Base-by-base conservation (phyloP, 2,797 vertebrate genomes). In the Alexandromys oeconomus region DNA sequence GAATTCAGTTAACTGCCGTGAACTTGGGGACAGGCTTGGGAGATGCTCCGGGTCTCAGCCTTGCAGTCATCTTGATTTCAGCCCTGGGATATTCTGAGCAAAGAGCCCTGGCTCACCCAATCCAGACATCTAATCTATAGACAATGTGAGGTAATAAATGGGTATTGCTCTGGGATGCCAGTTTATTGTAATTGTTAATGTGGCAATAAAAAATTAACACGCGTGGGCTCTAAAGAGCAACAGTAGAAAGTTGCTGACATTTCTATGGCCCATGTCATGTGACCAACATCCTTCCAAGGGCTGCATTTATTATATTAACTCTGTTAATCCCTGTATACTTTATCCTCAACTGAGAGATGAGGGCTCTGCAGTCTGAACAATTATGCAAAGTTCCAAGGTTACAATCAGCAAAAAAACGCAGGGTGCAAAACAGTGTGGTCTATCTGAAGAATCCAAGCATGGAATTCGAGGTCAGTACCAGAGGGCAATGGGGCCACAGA, bases 111-210 rank as follows among this genome's bases (percentile, higher is more conserved):
- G 69, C n/a, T 93, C 37, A 14, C 27, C 78, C 87, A 3, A 17
- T 73, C 71, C 13, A 31, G n/a, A 80, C 23, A 90, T 87, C 59
- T 89, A 48, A 94, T 43, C 84, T 81, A 73, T 2, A 81, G 59
- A 95, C 79, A 84, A 54, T 67, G 61, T 48, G 77, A 95, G 51
- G 59, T 21, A 65, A 87, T 65, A 71, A 67, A 61, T 65, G 17
- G n/a, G 29, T 54, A 19, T 37, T 48, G 40, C 85, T 9, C 80
- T 90, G 71, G 85, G 77, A 67, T 76, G 34, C 2, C 54, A 27
- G 6, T 73, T 93, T 77, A 84, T 57, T 69, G 57, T 79, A 40
- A 92, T 82, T 79, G 87, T 93, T 85, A 65, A 91, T 46, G 14
- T 17, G 57, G 29, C 46, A 91, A 87, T 88, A 76, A 87, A 94